phyloP scores from a whole-genome alignment of 2,113 vertebrate genomes.

The chimpanzee (Pan troglodytes) region NHGRI_mPanTro3-v2.1_pri NC_072403.2:88376501-88377000 shows the following conservation, averaged over 20 bases:
- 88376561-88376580: background rate
- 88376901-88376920: background rate
- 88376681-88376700: slow-evolving; percentile 24
- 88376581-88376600: background rate
- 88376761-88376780: background rate
- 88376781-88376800: background rate
- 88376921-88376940: background rate
- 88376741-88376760: background rate
- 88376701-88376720: slow-evolving; percentile 42
- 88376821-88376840: background rate
- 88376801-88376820: background rate
- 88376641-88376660: slow-evolving; percentile 27
- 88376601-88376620: slow-evolving; percentile 29
- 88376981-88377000: background rate
- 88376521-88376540: background rate
- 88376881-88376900: slow-evolving; percentile 12
- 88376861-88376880: background rate
- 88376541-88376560: background rate
- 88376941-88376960: background rate
- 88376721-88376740: slow-evolving; percentile 36
- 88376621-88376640: slow-evolving; percentile 45
- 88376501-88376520: background rate
- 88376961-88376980: background rate
- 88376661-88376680: background rate
- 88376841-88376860: background rate